Evolutionary conservation across 2,113 vertebrate genomes (phyloP), one percentile per base, ranked within the genome.

Genomic region (Mandrillus leucophaeus): DNA sequence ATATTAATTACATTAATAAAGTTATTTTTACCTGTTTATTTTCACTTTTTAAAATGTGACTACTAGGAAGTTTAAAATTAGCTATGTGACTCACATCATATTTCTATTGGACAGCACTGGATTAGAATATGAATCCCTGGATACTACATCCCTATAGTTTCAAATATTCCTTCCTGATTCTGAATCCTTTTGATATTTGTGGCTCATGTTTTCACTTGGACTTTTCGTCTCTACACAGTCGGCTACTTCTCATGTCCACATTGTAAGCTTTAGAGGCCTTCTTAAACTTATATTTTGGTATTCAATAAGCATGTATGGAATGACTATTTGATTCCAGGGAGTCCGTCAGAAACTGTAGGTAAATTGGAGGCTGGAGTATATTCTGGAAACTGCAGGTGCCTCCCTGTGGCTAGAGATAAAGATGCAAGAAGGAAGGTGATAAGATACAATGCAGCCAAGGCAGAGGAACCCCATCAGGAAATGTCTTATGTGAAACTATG

Each of bases 1-100:
- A 43, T 87, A 40, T 61, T 6, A 87, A 32, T 66, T 83, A 35
- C n/a, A 27, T 45, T 84, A 70, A 64, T n/a, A 86, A 66, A 79
- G 66, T 92, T 75, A 32, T 18, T 92, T 90, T 98, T 92, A 83
- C 45, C 13, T 88, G 10, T 82, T 78, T 25, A 38, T 68, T 72
- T 89, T 40, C 17, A 92, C 61, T n/a, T 78, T 75, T 82, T 66
- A 11, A 66, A 87, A 76, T 92, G 38, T 52, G 81, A 18, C 68
- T 79, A 48, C 27, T 50, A 20, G 23, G 72, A 83, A 66, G 20
- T 66, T 79, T 87, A n/a, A 85, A 66, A 61, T 84, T 16, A 35
- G 16, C 30, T 25, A 23, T 13, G 0, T 38, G 52, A 5, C 20
- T 93, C 38, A 40, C 40, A 10, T 40, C 72, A 40, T 78, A 70